Percentiles rank a stretch among this genome's conserved stretches.
These are phyloP conservation scores for Caenorhabditis sulstoni DNA, from an alignment of 2,888 invertebrate species.

Conservation along the genomic window DNA sequence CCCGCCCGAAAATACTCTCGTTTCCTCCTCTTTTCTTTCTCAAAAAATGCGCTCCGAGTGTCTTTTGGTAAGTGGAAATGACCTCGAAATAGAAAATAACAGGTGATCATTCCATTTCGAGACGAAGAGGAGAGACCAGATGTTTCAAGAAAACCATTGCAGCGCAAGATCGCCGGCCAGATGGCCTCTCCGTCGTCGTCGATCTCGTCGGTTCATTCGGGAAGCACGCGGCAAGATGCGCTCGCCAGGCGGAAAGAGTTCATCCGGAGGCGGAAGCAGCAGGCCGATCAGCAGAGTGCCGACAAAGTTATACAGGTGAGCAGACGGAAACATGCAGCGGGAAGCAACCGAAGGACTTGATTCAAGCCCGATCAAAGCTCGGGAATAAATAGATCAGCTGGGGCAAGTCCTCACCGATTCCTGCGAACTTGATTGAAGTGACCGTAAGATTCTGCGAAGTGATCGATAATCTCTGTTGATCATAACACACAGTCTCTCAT, in stretches of 20 bases:
- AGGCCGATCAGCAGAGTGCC: slow-evolving; percentile 88
- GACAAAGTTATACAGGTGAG: slow-evolving; percentile 74
- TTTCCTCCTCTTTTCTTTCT: neutral
- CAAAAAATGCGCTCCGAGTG: slow-evolving; percentile 24
- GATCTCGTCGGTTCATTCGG: slow-evolving; percentile 71
- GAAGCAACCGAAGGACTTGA: too few relatives aligned
- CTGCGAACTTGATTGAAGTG: too few relatives aligned
- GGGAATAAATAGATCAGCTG: too few relatives aligned
- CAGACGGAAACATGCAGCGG: neutral
- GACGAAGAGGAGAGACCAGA: neutral
- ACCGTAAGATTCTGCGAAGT: neutral
- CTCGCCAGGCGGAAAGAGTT: slow-evolving; percentile 91
- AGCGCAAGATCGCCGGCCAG: slow-evolving; percentile 75
- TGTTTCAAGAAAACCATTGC: slow-evolving; percentile 34
- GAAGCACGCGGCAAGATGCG: slow-evolving; percentile 85
- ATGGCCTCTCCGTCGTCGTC: slow-evolving; percentile 73
- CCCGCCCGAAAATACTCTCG: slow-evolving; percentile 9
- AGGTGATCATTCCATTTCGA: slow-evolving; percentile 5
- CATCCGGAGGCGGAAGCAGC: slow-evolving; percentile 87
- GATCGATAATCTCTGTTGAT: slow-evolving; percentile 11
- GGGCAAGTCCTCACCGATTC: too few relatives aligned
- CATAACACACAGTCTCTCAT: neutral
- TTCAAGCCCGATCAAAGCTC: too few relatives aligned
- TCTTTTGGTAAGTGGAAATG: slow-evolving; percentile 21
- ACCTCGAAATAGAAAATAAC: slow-evolving; percentile 21